These are phyloP conservation scores for Ptychoptera contaminata DNA, from an alignment of 2,888 invertebrate species.

Conservation along the genomic window DNA sequence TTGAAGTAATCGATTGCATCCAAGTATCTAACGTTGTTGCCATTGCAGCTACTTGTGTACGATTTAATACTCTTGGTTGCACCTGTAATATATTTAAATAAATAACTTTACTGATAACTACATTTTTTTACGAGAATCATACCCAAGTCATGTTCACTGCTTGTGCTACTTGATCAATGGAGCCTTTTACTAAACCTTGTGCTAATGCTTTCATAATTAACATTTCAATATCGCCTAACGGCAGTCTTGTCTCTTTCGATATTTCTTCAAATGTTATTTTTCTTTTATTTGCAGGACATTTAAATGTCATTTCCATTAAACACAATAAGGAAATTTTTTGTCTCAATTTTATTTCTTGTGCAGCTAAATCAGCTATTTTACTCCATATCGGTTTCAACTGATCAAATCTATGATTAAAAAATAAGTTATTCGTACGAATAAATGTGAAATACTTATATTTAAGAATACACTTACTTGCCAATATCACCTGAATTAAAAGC, in stretches of 20 bases:
- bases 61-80: constrained; percentile 59
- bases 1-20: constrained; percentile 30
- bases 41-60: constrained; percentile 28
- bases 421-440: background rate
- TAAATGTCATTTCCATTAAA: constrained; percentile 98
- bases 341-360: constrained; percentile 63
- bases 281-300: constrained; percentile 73
- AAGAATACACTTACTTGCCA: constrained; percentile 34
- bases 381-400: constrained; percentile 58
- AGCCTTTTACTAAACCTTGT: constrained; percentile 82
- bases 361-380: constrained; percentile 65
- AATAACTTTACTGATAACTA: too few relatives aligned
- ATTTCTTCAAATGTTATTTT: constrained; percentile 85
- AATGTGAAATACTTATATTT: background rate
- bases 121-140: too few relatives aligned
- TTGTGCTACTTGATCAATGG: constrained; percentile 76
- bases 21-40: constrained; percentile 28
- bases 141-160: constrained; percentile 58
- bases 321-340: constrained; percentile 92
- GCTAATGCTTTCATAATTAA: constrained; percentile 96
- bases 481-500: constrained; percentile 81
- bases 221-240: constrained; percentile 76
- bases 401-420: constrained; percentile 36
- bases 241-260: constrained; percentile 67
- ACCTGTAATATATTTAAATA: constrained; percentile 20